Conservation (phyloP, 1,140 invertebrate species). For the Sinella curviseta region DNA sequence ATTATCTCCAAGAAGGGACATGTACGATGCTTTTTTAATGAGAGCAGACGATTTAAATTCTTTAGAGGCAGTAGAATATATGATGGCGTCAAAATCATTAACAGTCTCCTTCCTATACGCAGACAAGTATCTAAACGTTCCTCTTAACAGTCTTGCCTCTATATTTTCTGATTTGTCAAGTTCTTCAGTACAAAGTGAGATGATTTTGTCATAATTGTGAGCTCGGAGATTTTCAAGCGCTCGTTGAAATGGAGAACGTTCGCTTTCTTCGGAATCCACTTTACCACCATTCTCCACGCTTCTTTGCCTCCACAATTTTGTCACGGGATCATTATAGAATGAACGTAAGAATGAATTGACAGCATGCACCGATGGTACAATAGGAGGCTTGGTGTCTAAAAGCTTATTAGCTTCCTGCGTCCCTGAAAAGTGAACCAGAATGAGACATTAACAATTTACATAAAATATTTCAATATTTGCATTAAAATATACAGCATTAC, state of each 20-base stretch:
- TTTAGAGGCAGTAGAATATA: conserved; percentile 61
- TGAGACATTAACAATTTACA: not conserved
- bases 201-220: conserved; percentile 75
- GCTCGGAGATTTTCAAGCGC: conserved; percentile 58
- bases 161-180: conserved; percentile 63
- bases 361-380: not conserved
- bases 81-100: conserved; percentile 68
- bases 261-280: conserved; percentile 12
- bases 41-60: conserved; percentile 77
- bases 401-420: conserved; percentile 66
- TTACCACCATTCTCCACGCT: conserved; percentile 41
- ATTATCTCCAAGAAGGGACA: conserved; percentile 73
- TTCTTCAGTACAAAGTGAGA: conserved; percentile 77
- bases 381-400: conserved; percentile 13
- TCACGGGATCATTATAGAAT: conserved; percentile 45
- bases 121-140: conserved; percentile 77
- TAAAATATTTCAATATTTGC: not conserved
- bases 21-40: conserved; percentile 82
- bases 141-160: conserved; percentile 74
- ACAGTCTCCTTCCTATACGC: conserved; percentile 71
- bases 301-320: conserved; percentile 40
- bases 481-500: too few species aligned
- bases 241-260: conserved; percentile 30
- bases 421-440: conserved; percentile 76
- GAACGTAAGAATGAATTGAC: conserved; percentile 25